Conservation (phyloP, 2,888 invertebrate genomes). For the Graphium colonna region DNA sequence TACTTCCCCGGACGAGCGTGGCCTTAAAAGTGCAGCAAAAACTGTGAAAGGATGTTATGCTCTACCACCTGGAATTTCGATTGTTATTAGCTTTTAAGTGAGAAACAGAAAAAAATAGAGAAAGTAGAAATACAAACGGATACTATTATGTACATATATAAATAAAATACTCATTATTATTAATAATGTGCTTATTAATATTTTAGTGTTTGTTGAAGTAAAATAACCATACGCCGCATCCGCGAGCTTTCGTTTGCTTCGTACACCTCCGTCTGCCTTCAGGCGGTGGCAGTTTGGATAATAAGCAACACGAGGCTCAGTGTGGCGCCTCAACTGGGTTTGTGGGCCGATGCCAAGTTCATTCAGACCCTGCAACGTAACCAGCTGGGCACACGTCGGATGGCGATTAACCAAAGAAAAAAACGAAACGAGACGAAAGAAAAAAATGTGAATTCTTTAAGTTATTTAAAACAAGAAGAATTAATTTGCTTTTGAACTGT, state of each 20-base stretch:
- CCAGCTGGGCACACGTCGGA: constrained; percentile 7
- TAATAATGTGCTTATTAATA: no score
- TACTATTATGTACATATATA: neutral
- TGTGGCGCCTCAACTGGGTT: constrained; percentile 38
- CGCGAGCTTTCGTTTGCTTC: constrained; percentile 42
- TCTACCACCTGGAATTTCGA: no score
- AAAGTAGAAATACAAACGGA: neutral
- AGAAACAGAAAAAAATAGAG: neutral
- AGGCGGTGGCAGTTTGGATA: constrained; percentile 19
- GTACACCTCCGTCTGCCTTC: constrained; percentile 20
- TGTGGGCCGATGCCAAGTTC: constrained; percentile 72
- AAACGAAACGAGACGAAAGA: no score
- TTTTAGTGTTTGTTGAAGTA: no score
- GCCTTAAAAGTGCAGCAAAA: no score
- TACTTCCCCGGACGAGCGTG: no score
- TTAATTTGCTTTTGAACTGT: no score
- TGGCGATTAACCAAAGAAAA: neutral
- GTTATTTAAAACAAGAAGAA: no score
- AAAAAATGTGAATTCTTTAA: no score
- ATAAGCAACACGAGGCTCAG: constrained; percentile 47
- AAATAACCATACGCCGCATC: constrained; percentile 44
- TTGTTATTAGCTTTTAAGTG: no score
- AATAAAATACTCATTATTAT: no score
- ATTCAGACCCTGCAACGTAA: constrained; percentile 35
- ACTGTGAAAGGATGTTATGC: no score